Conservation (phyloP, 2,113 vertebrate genomes). For the Amblyopsis rosae region DNA sequence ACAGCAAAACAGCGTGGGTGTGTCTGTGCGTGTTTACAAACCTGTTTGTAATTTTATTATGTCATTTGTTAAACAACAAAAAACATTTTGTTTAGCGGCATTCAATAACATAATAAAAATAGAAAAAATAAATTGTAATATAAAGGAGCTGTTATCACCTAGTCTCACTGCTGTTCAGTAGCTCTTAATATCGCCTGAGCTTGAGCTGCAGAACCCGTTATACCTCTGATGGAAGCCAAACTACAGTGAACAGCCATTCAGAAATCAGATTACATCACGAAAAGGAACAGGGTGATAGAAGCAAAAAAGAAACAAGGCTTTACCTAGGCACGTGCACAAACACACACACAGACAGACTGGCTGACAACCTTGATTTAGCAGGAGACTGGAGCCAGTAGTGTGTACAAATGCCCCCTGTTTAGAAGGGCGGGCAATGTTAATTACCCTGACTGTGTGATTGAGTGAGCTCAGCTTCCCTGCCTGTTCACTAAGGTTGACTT, state of each 20-base stretch:
- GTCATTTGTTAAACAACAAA: too few species aligned
- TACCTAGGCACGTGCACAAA: background rate
- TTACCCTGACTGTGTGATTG: slow-evolving; percentile 13
- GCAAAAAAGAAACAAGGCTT: background rate
- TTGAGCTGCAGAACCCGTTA: too few species aligned
- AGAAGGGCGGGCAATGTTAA: slow-evolving; percentile 16
- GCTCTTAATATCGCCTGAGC: too few species aligned
- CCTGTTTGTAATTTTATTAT: slow-evolving; percentile 23
- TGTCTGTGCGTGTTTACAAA: slow-evolving; percentile 25
- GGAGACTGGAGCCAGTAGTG: slow-evolving; percentile 18
- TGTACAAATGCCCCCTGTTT: slow-evolving; percentile 1
- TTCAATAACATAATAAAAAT: slow-evolving; percentile 1
- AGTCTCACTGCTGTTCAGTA: background rate
- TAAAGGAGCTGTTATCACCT: slow-evolving; percentile 17
- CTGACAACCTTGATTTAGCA: slow-evolving; percentile 4
- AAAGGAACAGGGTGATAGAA: slow-evolving; percentile 30
- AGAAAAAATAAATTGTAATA: slow-evolving; percentile 16
- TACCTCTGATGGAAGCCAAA: background rate
- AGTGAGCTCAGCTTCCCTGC: slow-evolving; percentile 36
- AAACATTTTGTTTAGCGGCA: slow-evolving; percentile 1
- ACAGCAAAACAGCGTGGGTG: slow-evolving; percentile 21
- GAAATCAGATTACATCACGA: background rate
- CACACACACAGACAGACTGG: background rate
- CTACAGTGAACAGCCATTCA: background rate
- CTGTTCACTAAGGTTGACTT: slow-evolving; percentile 6